phyloP scores from a whole-genome alignment of 2,888 invertebrate genomes.

The Melanchra persicariae region DNA sequence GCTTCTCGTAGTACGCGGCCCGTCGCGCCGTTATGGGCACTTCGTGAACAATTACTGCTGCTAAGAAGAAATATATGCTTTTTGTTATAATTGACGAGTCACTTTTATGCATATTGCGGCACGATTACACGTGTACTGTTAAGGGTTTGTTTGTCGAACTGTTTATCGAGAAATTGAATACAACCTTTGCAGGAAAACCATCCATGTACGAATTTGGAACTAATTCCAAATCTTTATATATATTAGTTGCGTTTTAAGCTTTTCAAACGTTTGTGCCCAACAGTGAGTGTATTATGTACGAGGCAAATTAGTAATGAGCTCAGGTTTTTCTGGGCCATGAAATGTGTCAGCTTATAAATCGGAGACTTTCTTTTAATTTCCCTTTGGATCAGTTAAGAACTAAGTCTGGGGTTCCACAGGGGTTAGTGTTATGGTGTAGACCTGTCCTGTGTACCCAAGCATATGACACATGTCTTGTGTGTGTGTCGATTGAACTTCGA shows the following conservation, averaged over 20 bases:
- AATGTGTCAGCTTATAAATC: not conserved
- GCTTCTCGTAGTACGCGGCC: slow-evolving; percentile 80
- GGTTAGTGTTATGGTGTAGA: not conserved
- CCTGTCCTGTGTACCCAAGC: not conserved
- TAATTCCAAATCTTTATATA: not conserved
- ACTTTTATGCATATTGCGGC: slow-evolving; percentile 46
- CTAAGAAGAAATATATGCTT: slow-evolving; percentile 69
- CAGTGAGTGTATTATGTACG: not conserved
- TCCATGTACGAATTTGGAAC: not conserved
- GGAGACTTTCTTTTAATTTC: not conserved
- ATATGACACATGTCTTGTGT: not conserved
- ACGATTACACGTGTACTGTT: slow-evolving; percentile 27
- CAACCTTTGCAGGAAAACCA: not conserved
- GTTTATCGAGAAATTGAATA: slow-evolving; percentile 22
- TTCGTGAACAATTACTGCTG: slow-evolving; percentile 79
- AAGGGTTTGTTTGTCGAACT: slow-evolving; percentile 22
- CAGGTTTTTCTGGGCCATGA: not conserved
- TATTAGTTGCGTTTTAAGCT: not conserved
- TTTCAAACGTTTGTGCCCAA: not conserved
- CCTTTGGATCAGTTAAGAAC: not conserved
- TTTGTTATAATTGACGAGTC: slow-evolving; percentile 67
- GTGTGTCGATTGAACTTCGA: not conserved
- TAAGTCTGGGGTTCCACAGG: not conserved
- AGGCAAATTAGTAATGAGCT: not conserved
- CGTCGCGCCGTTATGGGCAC: slow-evolving; percentile 70